Evolutionary conservation across 2,113 vertebrate species (phyloP), one percentile per base, ranked within the genome.

Genomic region (Serinus canaria): DNA sequence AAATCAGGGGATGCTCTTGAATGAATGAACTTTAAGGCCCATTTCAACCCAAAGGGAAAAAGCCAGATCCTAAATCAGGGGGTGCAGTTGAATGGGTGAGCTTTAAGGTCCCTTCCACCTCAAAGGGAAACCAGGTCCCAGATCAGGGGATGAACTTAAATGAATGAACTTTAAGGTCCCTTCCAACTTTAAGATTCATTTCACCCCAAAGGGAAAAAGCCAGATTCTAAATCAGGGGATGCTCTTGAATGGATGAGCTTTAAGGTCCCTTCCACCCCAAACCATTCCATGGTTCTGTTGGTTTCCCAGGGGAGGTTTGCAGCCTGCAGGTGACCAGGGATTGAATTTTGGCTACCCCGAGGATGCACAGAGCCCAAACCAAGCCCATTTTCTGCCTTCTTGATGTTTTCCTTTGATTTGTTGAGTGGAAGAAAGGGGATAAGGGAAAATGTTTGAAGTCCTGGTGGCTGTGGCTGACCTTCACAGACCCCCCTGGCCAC

Each of bases 401-500:
- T 19, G 7, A 14, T 47, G 41, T 1, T 25, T 64, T 53, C 11
- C 22, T 76, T 75, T 10, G 8, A 43, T 58, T 63, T 3, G 0
- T 24, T 63, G 47, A 43, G 37, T 1, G 2, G 16, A 41, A 55
- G 58, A 31, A 47, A 80, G 27, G 21, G 24, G 31, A 80, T 49
- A 63, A 84, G 19, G 39, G 37, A 25, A 37, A 63, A 2, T 5
- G 18, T 27, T 63, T 28, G 2, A 19, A n/a, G 43, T 37, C 11
- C 37, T 33, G 56, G 19, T 15, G 55, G 27, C 46, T 9, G 39
- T 7, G 43, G 69, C 47, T 58, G 17, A 5, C 39, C 41, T 30
- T 7, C 59, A 1, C 50, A 53, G n/a, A 18, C 1, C 11, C 50
- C 50, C 7, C 21, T 30, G 17, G 0, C 5, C 66, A 5, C 4